Conservation (phyloP, 2,113 vertebrate genomes). For the Bubo blakistoni region DNA sequence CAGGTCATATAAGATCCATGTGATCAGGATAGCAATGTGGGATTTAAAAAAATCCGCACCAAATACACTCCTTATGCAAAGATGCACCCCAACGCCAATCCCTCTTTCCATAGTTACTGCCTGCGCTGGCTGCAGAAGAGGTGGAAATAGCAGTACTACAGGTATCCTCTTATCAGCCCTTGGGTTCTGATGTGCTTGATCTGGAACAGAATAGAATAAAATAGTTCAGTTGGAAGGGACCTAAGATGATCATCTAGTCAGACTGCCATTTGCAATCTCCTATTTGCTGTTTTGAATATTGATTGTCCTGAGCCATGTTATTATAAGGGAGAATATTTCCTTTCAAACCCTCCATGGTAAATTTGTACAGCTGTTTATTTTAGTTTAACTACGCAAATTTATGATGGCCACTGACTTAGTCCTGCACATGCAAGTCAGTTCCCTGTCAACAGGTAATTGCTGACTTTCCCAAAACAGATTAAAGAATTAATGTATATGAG, state of each 20-base stretch:
- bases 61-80: background rate
- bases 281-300: background rate
- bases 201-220: background rate
- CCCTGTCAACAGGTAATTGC: background rate
- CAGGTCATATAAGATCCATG: fast-evolving
- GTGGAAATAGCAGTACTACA: background rate
- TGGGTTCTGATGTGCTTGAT: background rate
- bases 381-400: background rate
- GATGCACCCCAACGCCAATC: background rate
- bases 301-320: background rate
- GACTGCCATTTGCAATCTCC: background rate
- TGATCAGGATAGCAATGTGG: background rate
- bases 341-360: background rate
- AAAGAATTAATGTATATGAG: background rate
- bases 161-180: background rate
- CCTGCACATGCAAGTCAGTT: background rate
- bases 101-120: background rate
- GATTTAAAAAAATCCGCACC: background rate
- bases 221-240: background rate
- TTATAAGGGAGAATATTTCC: background rate
- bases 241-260: fast-evolving
- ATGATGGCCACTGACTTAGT: background rate
- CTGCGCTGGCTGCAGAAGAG: background rate
- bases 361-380: background rate
- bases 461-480: background rate